These are phyloP conservation scores for Tanytarsus gracilentus DNA, from an alignment of 2,888 invertebrate genomes.

Conservation along the genomic window DNA sequence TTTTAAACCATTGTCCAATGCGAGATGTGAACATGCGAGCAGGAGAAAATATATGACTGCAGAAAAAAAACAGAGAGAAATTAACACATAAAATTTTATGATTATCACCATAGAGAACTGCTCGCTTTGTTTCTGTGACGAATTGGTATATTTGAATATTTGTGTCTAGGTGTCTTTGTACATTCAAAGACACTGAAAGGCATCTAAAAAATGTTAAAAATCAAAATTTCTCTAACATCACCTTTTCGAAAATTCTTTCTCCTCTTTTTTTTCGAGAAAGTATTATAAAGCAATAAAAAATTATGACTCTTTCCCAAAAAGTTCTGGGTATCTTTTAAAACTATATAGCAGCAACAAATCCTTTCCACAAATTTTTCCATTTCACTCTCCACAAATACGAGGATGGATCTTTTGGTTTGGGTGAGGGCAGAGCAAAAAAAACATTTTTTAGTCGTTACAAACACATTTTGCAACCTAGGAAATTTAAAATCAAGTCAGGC, in stretches of 20 bases:
- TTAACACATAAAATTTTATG: slow-evolving; percentile 28
- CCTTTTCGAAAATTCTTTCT: too few species aligned
- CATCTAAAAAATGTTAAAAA: too few species aligned
- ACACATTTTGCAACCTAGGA: slow-evolving; percentile 6
- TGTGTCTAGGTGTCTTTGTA: too few species aligned
- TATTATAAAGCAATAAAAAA: slow-evolving; percentile 7
- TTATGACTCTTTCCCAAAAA: slow-evolving; percentile 10
- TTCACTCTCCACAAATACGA: slow-evolving; percentile 6
- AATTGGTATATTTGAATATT: background rate
- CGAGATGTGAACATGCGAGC: background rate
- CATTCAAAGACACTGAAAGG: too few species aligned
- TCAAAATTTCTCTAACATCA: too few species aligned
- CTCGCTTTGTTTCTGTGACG: slow-evolving; percentile 6
- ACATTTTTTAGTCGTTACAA: background rate
- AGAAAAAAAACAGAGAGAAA: slow-evolving; percentile 9
- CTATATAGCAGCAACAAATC: background rate
- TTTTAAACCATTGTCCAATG: slow-evolving; percentile 21
- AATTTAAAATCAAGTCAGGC: too few species aligned
- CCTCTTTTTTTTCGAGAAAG: slow-evolving; percentile 1
- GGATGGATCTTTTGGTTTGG: background rate
- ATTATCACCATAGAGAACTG: slow-evolving; percentile 11
- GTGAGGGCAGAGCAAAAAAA: background rate
- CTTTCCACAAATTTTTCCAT: slow-evolving; percentile 9
- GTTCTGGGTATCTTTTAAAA: background rate
- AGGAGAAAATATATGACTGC: background rate